A percentile compares a stretch with the other conserved stretches of the same genome.
Evolutionary conservation across 2,797 vertebrate species (phyloP).

Genomic region (Chlorospingus flavigularis): DNA sequence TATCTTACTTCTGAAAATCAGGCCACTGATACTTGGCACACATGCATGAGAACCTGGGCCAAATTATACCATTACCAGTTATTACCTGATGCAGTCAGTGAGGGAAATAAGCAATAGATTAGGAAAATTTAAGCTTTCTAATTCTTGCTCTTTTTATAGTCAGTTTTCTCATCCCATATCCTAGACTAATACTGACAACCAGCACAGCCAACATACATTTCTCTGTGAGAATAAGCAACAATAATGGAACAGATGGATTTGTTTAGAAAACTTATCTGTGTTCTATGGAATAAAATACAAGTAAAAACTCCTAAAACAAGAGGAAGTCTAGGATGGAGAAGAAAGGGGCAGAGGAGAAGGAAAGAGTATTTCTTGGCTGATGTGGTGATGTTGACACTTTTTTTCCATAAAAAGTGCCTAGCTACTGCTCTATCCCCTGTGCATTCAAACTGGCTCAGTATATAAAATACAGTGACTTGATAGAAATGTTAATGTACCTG

Average conservation of each 20-base stretch:
- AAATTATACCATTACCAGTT: background rate
- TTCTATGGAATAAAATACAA: background rate
- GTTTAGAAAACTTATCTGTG: background rate
- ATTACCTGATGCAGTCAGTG: background rate
- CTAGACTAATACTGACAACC: background rate
- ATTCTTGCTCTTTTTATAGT: background rate
- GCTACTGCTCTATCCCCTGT: conserved; percentile 10
- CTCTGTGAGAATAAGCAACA: background rate
- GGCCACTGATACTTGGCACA: background rate
- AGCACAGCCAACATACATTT: background rate
- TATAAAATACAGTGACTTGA: background rate
- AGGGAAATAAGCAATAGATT: background rate
- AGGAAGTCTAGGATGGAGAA: background rate
- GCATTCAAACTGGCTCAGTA: background rate
- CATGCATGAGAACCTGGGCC: background rate
- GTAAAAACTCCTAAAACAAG: background rate
- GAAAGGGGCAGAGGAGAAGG: background rate
- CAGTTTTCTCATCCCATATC: background rate
- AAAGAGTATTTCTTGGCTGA: conserved; percentile 22
- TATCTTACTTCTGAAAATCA: conserved; percentile 13
- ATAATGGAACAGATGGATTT: background rate
- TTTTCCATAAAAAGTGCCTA: conserved; percentile 33
- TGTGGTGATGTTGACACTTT: background rate
- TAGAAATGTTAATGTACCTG: conserved; percentile 15
- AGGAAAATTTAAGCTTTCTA: background rate